Conservation (phyloP, 2,797 vertebrate species). For the Fratercula arctica region DNA sequence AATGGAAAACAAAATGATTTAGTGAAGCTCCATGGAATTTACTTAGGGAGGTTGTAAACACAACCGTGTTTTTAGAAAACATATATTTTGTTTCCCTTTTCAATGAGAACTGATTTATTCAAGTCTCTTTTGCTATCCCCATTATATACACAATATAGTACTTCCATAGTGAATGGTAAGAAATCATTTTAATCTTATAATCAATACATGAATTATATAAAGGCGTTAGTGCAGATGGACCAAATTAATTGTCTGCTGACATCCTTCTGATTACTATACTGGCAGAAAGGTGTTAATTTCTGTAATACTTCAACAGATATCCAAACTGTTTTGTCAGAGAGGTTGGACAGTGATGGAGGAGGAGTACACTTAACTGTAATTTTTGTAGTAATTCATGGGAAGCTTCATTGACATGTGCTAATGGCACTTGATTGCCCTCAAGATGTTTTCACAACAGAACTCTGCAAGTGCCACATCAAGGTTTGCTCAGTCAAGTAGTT, state of each 20-base stretch:
- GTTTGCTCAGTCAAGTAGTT: constrained; percentile 80
- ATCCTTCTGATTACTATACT: constrained; percentile 84
- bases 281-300: constrained; percentile 87
- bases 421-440: constrained; percentile 82
- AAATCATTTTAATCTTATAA: constrained; percentile 77
- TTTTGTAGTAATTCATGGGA: constrained; percentile 81
- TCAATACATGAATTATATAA: constrained; percentile 88
- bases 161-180: constrained; percentile 29
- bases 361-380: constrained; percentile 75
- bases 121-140: not conserved
- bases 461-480: constrained; percentile 77
- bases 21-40: not conserved
- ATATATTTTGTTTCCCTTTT: not conserved
- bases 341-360: constrained; percentile 82
- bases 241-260: constrained; percentile 88
- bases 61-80: not conserved
- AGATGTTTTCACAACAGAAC: constrained; percentile 87
- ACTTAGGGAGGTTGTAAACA: not conserved
- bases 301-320: constrained; percentile 84
- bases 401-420: constrained; percentile 85
- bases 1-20: not conserved
- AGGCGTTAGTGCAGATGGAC: constrained; percentile 83
- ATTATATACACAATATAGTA: not conserved
- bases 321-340: constrained; percentile 84
- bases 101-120: not conserved